Percentiles rank a stretch among this genome's conserved stretches.
Evolutionary conservation across 2,113 vertebrate species (phyloP).

Genomic region (Oceanites oceanicus): DNA sequence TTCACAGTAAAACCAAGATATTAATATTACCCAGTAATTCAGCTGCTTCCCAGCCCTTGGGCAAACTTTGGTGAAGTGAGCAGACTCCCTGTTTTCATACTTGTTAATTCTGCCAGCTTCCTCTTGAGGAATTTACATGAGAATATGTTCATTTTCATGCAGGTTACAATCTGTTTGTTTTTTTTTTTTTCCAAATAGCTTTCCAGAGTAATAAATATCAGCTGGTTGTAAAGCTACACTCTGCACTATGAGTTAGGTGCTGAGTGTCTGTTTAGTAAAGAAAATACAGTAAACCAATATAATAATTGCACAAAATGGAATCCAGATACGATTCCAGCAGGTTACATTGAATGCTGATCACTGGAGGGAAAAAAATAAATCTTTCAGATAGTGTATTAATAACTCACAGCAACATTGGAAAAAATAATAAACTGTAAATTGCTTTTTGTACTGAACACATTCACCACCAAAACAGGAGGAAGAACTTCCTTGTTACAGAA

Average conservation of each 20-base stretch:
- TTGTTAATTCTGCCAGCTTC: neutral
- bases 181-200: neutral
- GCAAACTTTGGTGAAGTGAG: constrained; percentile 4
- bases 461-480: neutral
- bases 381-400: neutral
- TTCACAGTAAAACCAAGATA: neutral
- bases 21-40: neutral
- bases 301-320: constrained; percentile 11
- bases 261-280: neutral
- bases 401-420: neutral
- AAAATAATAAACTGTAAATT: neutral
- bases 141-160: neutral
- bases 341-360: neutral
- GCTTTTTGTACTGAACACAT: neutral
- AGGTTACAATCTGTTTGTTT: neutral
- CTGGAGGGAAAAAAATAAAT: neutral
- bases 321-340: neutral
- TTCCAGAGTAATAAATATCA: constrained; percentile 4
- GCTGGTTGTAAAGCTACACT: neutral
- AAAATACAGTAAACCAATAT: neutral
- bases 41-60: neutral
- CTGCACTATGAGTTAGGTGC: neutral
- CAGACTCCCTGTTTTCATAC: neutral
- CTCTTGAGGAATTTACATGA: neutral
- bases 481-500: neutral